phyloP scores from a whole-genome alignment of 2,797 vertebrate genomes.

The Apodemus agrarius region DNA sequence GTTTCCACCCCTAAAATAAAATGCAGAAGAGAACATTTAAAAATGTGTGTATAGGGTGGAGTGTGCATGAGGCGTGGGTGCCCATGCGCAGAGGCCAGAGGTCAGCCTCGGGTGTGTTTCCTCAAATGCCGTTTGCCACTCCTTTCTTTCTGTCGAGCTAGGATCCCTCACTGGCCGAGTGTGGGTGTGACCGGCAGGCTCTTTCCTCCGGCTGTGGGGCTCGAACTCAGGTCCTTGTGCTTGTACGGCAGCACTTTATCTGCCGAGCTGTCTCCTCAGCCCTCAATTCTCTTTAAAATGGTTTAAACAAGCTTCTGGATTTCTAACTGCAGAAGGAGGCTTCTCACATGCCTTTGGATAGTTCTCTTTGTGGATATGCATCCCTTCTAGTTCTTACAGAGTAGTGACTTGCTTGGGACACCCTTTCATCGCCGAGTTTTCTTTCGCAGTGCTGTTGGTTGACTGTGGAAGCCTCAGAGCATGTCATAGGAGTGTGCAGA shows the following conservation, averaged over 20 bases:
- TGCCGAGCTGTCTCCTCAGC: not conserved
- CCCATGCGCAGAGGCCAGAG: not conserved
- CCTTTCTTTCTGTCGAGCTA: not conserved
- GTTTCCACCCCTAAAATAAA: not conserved
- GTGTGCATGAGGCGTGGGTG: no score
- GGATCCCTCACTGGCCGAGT: no score
- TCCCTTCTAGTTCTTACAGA: not conserved
- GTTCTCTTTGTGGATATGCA: not conserved
- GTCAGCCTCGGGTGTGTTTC: not conserved
- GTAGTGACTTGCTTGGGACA: no score
- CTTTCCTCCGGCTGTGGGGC: not conserved
- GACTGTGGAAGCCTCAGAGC: not conserved
- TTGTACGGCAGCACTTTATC: not conserved
- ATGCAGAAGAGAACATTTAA: not conserved
- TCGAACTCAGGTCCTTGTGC: not conserved
- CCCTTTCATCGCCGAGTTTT: not conserved
- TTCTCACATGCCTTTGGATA: not conserved
- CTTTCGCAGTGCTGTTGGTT: accelerated
- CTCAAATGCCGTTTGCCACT: no score
- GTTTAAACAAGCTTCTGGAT: not conserved
- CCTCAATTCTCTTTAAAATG: not conserved
- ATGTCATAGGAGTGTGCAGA: conserved; percentile 26
- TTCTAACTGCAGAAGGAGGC: not conserved
- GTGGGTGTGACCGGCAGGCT: not conserved
- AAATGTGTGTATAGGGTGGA: not conserved